These are phyloP conservation scores for Tetanocera ferruginea DNA, from an alignment of 2,888 invertebrate genomes.

Conservation along the genomic window DNA sequence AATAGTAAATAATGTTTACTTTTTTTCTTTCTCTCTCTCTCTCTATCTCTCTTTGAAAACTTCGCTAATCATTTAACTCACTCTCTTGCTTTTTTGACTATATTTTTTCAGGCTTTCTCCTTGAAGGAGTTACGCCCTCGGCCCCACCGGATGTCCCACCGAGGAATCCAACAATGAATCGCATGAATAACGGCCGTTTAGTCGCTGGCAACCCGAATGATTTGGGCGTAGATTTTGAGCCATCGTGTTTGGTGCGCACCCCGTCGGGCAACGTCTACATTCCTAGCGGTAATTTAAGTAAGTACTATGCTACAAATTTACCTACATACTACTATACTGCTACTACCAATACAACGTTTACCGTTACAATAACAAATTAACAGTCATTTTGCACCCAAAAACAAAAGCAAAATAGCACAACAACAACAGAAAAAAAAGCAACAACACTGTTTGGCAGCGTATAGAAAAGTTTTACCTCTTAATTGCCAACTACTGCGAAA, in stretches of 20 bases:
- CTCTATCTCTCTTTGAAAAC: not conserved
- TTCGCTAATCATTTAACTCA: no score
- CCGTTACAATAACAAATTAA: conserved; percentile 7
- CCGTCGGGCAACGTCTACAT: conserved; percentile 95
- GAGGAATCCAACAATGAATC: conserved; percentile 91
- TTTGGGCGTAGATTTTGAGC: conserved; percentile 84
- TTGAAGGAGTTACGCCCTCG: conserved; percentile 81
- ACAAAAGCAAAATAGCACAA: not conserved
- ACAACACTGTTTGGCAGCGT: not conserved
- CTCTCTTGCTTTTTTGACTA: conserved; percentile 51
- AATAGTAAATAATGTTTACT: not conserved
- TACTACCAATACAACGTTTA: not conserved
- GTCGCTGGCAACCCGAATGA: conserved; percentile 86
- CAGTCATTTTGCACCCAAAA: not conserved
- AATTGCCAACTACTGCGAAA: not conserved
- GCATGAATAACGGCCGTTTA: conserved; percentile 90
- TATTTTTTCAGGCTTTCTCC: conserved; percentile 83
- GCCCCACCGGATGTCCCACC: conserved; percentile 91
- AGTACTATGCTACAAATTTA: conserved; percentile 59
- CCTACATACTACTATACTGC: not conserved
- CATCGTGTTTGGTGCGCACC: conserved; percentile 90
- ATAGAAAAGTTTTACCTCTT: conserved; percentile 6
- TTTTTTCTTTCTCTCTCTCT: not conserved
- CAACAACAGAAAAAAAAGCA: not conserved
- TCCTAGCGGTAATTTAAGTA: conserved; percentile 82